Conservation (phyloP, 2,888 invertebrate genomes). For the Tinea semifulvella region DNA sequence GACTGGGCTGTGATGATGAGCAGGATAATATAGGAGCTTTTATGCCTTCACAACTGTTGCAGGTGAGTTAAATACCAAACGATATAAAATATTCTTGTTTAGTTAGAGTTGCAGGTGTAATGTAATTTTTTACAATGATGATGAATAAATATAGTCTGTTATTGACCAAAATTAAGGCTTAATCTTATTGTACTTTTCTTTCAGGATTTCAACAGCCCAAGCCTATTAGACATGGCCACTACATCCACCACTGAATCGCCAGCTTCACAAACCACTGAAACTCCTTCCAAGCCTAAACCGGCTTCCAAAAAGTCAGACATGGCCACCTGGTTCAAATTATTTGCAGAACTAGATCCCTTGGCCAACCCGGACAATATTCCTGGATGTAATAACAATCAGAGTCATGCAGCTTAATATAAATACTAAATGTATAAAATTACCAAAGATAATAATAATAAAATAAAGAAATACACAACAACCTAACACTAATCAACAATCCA, state of each 20-base stretch:
- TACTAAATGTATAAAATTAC: too few relatives aligned
- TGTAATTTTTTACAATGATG: too few relatives aligned
- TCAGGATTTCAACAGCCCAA: conserved; percentile 35
- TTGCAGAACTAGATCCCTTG: conserved; percentile 92
- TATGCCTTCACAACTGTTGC: conserved; percentile 60
- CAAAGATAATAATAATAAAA: too few relatives aligned
- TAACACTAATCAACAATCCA: too few relatives aligned
- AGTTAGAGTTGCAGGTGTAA: too few relatives aligned
- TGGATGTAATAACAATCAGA: conserved; percentile 51
- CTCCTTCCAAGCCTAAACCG: conserved; percentile 26
- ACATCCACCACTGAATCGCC: conserved; percentile 21
- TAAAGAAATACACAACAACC: too few relatives aligned
- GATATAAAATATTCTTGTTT: too few relatives aligned
- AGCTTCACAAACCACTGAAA: conserved; percentile 22
- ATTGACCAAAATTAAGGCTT: too few relatives aligned
- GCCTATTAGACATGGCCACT: conserved; percentile 31
- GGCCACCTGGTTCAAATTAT: conserved; percentile 85
- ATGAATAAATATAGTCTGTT: too few relatives aligned
- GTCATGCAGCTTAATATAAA: conserved; percentile 63
- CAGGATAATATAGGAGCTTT: conserved; percentile 46
- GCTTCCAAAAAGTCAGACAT: conserved; percentile 63
- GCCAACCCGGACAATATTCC: conserved; percentile 78
- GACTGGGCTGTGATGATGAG: conserved; percentile 41
- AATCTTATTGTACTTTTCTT: too few relatives aligned
- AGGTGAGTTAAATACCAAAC: too few relatives aligned